These are phyloP conservation scores for Drosophila buzzatii DNA, from an alignment of 2,888 invertebrate species.

Conservation along the genomic window DNA sequence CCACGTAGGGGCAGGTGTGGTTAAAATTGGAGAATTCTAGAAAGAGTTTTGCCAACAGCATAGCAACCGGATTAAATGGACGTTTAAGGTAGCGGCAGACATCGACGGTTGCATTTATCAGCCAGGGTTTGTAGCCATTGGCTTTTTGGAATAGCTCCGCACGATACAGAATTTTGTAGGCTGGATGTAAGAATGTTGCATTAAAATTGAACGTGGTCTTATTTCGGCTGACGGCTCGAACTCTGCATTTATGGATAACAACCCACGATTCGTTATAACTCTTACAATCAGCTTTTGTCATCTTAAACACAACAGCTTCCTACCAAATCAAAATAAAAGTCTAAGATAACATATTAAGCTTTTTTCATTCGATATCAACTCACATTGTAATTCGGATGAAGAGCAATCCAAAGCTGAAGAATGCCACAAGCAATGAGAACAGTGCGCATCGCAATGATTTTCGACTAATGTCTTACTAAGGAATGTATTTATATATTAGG, in stretches of 20 bases:
- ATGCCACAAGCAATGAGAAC: background rate
- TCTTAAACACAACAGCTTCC: conserved; percentile 39
- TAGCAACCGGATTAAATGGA: conserved; percentile 24
- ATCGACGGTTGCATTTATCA: conserved; percentile 28
- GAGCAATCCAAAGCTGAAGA: conserved; percentile 1
- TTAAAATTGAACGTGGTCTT: conserved; percentile 34
- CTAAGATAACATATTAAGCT: too few species aligned
- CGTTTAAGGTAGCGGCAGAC: conserved; percentile 31
- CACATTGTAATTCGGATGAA: conserved; percentile 8
- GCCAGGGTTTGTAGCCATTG: conserved; percentile 54
- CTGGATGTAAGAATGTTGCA: conserved; percentile 24
- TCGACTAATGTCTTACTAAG: background rate
- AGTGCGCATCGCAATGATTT: conserved; percentile 6
- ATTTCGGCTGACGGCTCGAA: conserved; percentile 44
- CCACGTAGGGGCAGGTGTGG: conserved; percentile 45
- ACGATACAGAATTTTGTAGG: background rate
- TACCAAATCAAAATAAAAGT: background rate
- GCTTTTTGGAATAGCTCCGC: conserved; percentile 26
- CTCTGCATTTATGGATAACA: conserved; percentile 30
- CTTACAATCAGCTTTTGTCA: conserved; percentile 40
- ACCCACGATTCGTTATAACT: conserved; percentile 49
- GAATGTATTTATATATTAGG: background rate
- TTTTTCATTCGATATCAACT: background rate
- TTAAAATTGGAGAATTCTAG: conserved; percentile 43
- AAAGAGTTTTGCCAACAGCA: conserved; percentile 20